Percentiles rank a stretch among this genome's conserved stretches.
phyloP scores from a whole-genome alignment of 92 coral and sea anemone genomes.

The Palythoa grandis region DNA sequence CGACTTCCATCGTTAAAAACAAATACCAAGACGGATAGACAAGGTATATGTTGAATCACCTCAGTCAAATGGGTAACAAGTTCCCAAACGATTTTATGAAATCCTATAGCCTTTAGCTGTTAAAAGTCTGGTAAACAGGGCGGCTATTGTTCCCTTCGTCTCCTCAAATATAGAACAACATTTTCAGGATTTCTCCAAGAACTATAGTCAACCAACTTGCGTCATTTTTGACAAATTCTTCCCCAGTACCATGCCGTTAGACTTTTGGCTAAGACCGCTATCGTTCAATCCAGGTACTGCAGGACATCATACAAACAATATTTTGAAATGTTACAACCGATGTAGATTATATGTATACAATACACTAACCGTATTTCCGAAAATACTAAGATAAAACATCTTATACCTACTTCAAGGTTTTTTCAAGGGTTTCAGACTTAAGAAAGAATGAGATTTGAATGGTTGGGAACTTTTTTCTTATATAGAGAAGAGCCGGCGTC shows the following conservation, averaged over 20 bases:
- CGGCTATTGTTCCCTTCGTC: neutral
- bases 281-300: neutral
- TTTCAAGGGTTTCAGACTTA: too few species aligned
- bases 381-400: too few species aligned
- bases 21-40: too few species aligned
- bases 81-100: neutral
- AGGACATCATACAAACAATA: too few species aligned
- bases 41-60: neutral
- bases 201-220: neutral
- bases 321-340: too few species aligned
- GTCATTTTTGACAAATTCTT: neutral
- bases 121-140: neutral
- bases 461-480: too few species aligned
- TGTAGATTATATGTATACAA: too few species aligned
- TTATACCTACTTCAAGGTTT: too few species aligned
- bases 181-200: neutral
- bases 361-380: too few species aligned
- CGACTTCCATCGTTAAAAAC: conserved; percentile 7
- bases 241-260: neutral
- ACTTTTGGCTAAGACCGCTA: neutral
- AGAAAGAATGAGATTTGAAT: too few species aligned
- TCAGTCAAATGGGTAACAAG: neutral
- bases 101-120: neutral
- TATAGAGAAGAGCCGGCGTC: too few species aligned
- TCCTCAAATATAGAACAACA: neutral